Evolutionary conservation across 2,888 invertebrate species (phyloP).

Genomic region (Branchipolynoe longqiensis): DNA sequence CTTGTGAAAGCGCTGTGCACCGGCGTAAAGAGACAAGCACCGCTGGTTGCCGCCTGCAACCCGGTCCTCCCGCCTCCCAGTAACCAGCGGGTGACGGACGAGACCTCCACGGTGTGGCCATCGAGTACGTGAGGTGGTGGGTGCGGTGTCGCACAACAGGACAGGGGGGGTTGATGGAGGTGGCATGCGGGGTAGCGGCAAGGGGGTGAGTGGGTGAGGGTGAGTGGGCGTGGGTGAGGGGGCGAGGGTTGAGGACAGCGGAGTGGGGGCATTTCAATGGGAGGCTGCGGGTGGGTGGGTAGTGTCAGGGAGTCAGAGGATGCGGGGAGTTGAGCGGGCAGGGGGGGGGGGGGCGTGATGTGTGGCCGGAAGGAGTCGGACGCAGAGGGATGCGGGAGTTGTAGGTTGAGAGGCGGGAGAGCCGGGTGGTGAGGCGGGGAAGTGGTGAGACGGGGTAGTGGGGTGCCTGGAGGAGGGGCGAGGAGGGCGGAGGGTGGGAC

Average conservation of each 20-base stretch:
- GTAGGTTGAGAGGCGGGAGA: background rate
- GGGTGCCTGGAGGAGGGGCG: no score
- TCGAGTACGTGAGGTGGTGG: no score
- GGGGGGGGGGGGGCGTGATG: no score
- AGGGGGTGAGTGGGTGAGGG: background rate
- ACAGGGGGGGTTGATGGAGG: no score
- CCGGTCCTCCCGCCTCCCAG: background rate
- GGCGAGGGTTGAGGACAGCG: background rate
- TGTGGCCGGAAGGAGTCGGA: no score
- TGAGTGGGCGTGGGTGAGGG: background rate
- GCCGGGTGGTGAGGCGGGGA: background rate
- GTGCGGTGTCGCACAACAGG: background rate
- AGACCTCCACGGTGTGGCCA: conserved; percentile 12
- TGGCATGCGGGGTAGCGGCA: no score
- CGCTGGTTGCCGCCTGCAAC: background rate
- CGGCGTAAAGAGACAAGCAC: background rate
- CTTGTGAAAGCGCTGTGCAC: background rate
- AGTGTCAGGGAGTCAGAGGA: no score
- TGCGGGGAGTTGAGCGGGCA: no score
- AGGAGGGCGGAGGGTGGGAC: no score
- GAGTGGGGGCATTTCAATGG: background rate
- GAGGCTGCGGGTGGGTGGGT: background rate
- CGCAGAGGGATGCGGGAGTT: no score
- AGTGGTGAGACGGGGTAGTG: no score
- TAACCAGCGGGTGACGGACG: conserved; percentile 4